Evolutionary conservation across 2,113 vertebrate genomes (phyloP).

Genomic region (Oriolus oriolus): DNA sequence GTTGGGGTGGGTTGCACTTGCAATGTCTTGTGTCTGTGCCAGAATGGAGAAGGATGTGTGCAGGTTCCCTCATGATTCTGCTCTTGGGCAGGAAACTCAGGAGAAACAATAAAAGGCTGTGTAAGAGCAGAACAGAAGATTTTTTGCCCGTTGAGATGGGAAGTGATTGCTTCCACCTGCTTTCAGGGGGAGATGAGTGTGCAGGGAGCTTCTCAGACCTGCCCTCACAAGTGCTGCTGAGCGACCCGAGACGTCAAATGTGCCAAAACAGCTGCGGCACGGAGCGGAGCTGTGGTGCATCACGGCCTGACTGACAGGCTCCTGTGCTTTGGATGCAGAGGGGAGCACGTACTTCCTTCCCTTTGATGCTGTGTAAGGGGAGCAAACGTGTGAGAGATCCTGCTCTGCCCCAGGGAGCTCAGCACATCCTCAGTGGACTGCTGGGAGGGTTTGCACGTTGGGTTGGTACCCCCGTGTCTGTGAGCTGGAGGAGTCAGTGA

Average conservation of each 20-base stretch:
- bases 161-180: neutral
- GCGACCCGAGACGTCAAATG: neutral
- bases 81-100: neutral
- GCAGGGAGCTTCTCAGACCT: neutral
- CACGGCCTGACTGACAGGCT: neutral
- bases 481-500: neutral
- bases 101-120: neutral
- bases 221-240: neutral
- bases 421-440: neutral
- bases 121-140: neutral
- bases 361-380: neutral
- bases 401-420: neutral
- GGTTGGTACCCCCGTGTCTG: neutral
- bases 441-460: neutral
- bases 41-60: neutral
- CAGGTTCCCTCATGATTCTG: neutral
- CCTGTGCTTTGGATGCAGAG: neutral
- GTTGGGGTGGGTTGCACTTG: neutral
- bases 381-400: accelerated
- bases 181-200: neutral
- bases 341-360: neutral
- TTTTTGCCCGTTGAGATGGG: neutral
- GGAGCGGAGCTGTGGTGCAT: neutral
- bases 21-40: neutral
- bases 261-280: neutral